Base-by-base conservation (phyloP, 2,797 vertebrate genomes). In the Crax fasciolata region DNA sequence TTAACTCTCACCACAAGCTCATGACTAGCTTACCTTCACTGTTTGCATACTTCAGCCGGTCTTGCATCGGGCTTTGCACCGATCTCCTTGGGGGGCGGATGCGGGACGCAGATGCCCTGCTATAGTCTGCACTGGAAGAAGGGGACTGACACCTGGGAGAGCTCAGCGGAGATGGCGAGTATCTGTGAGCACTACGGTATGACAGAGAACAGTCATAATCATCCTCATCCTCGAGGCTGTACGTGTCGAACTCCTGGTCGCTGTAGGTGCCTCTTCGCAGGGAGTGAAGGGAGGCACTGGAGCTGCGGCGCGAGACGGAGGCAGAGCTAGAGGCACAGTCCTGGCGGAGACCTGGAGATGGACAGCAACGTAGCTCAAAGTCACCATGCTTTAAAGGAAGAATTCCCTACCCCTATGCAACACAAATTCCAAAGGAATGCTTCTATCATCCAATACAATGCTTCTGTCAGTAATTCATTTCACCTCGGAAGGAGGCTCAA, bases 271-370 rank as follows among this genome's bases (percentile, higher is more conserved):
- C 98, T 39, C 98, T 98, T 16, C 98, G 98, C 95, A 99, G 97
- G 1, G 99, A 99, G 96, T 99, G 99, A 54, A 99, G 97, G 15
- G 99, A 99, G 24, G 99, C 98, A 1, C 98, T 98, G 84, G 99
- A 99, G 91, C 99, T 99, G 94, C 99, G 99, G 2, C 99, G 98
- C 0, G 99, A 99, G 9, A 98, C 99, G 0, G 99, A 99, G 0
- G 99, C 98, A 0, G 99, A 99, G 96, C 98, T 99, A 79, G 99
- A 99, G 75, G 99, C 99, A 10, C 98, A 99, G 92, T 99, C 99
- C 97, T 99, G 99, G 44, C 99, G 98, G 52, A 99, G 98, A 97
- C 99, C 99, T 99, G 85, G 23, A 57, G 80, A 44, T 2, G 35
- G 30, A 19, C 19, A 43, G 51, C 18, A 49, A 43, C 9, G 5